Percentiles rank a stretch among this genome's conserved stretches.
Evolutionary conservation across 2,888 invertebrate species (phyloP).

Genomic region (Hedya salicella): DNA sequence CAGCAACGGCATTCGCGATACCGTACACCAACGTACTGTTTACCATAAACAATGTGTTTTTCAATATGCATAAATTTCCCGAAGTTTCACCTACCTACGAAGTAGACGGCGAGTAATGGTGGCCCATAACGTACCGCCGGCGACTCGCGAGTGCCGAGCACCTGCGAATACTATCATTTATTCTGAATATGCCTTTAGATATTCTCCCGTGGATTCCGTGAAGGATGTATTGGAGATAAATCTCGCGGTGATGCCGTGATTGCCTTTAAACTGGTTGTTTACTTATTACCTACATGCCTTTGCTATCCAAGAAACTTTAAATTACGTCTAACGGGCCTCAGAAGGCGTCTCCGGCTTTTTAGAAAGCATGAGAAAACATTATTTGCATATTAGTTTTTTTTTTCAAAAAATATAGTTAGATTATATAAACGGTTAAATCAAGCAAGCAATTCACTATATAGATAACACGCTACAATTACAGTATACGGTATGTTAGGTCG

Average conservation of each 20-base stretch:
- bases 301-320: conserved; percentile 11
- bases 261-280: conserved; percentile 46
- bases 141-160: conserved; percentile 48
- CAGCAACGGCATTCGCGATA: conserved; percentile 39
- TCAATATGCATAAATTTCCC: conserved; percentile 53
- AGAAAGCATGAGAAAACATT: neutral
- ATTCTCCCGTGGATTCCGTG: conserved; percentile 48
- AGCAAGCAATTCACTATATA: no score
- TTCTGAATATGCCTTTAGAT: conserved; percentile 55
- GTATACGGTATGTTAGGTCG: no score
- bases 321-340: conserved; percentile 10
- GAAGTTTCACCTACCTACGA: conserved; percentile 50
- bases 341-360: neutral
- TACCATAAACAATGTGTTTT: conserved; percentile 52
- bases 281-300: conserved; percentile 10
- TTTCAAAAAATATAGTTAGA: no score
- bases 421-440: no score
- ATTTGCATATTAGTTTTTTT: neutral
- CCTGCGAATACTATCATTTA: conserved; percentile 57
- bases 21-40: conserved; percentile 38
- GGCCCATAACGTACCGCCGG: conserved; percentile 45
- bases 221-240: conserved; percentile 50
- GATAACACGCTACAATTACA: no score
- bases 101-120: conserved; percentile 48
- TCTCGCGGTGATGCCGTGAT: conserved; percentile 47